phyloP scores from a whole-genome alignment of 2,797 vertebrate genomes.

The Discoglossus pictus region DNA sequence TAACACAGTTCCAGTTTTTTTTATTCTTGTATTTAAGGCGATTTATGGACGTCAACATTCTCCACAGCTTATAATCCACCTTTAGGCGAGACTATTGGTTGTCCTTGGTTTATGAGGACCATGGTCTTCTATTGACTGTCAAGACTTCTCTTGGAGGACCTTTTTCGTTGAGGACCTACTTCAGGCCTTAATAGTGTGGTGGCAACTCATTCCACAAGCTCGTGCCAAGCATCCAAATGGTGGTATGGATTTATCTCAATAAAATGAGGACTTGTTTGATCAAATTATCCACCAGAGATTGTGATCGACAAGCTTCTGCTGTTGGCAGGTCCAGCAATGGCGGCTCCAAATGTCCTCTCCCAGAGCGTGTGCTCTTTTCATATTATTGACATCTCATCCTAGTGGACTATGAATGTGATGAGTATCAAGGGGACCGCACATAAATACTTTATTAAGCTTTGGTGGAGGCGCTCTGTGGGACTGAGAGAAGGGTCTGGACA shows the following conservation, averaged over 20 bases:
- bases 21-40: neutral
- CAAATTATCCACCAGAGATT: constrained; percentile 3
- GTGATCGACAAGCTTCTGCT: constrained; percentile 13
- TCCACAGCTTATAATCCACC: no score
- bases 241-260: constrained; percentile 1
- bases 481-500: constrained; percentile 50
- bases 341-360: constrained; percentile 3
- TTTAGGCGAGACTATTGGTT: no score
- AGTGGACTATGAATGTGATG: constrained; percentile 14
- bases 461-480: neutral
- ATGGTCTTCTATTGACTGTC: no score
- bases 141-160: no score
- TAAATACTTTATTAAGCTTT: neutral
- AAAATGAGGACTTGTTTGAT: no score
- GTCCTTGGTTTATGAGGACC: no score
- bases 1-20: constrained; percentile 4
- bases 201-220: no score
- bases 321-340: constrained; percentile 46
- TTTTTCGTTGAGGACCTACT: no score
- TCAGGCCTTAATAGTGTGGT: no score
- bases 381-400: neutral
- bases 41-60: neutral
- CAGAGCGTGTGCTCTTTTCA: neutral
- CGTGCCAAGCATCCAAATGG: no score
- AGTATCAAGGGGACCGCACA: neutral